A percentile compares a stretch with the other conserved stretches of the same genome.
phyloP scores from a whole-genome alignment of 2,797 vertebrate species.

The Philypnodon macrostomus region DNA sequence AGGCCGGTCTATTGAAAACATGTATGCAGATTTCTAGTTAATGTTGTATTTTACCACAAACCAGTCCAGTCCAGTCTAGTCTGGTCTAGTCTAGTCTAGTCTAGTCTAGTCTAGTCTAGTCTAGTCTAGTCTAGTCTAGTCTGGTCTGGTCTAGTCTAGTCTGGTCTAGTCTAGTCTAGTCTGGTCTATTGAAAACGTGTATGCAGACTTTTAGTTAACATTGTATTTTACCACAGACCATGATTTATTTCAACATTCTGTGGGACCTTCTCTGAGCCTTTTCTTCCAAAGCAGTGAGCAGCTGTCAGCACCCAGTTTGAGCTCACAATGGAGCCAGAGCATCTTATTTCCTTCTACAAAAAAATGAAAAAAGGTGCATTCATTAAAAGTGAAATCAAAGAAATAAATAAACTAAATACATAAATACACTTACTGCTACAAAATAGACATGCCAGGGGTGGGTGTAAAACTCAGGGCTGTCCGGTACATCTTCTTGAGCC shows the following conservation, averaged over 20 bases:
- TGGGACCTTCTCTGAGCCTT: background rate
- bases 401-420: background rate
- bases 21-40: too few species aligned
- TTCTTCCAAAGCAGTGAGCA: conserved; percentile 80
- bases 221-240: conserved; percentile 57
- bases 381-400: background rate
- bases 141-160: too few species aligned
- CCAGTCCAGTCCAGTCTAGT: too few species aligned
- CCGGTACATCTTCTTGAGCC: conserved; percentile 59
- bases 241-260: conserved; percentile 20
- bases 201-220: too few species aligned
- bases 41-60: too few species aligned
- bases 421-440: conserved; percentile 24
- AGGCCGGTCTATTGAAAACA: too few species aligned
- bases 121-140: too few species aligned
- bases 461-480: background rate
- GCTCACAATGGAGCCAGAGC: conserved; percentile 80
- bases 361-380: background rate
- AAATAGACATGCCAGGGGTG: conserved; percentile 75
- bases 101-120: too few species aligned
- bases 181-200: too few species aligned
- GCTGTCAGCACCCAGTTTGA: conserved; percentile 81
- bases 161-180: too few species aligned
- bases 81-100: too few species aligned
- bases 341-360: conserved; percentile 10